These are phyloP conservation scores for Camponotus pennsylvanicus DNA, from an alignment of 1,140 invertebrate species.

Conservation along the genomic window DNA sequence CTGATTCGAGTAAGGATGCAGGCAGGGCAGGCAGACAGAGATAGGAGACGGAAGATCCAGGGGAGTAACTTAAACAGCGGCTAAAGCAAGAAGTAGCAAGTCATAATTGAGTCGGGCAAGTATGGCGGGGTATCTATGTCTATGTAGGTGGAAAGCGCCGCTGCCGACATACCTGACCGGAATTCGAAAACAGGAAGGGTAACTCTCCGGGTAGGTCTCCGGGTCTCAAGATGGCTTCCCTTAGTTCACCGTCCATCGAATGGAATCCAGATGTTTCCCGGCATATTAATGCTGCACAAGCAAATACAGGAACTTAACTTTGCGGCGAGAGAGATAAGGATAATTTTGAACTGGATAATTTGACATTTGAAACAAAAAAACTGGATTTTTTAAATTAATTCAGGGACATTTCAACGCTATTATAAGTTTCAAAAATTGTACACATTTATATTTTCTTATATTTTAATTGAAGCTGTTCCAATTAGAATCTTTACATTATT, in stretches of 20 bases:
- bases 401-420: neutral
- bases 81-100: constrained; percentile 78
- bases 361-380: too few species aligned
- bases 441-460: neutral
- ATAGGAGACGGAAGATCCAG: constrained; percentile 25
- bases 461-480: neutral
- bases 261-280: constrained; percentile 67
- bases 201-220: constrained; percentile 59
- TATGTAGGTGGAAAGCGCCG: constrained; percentile 48
- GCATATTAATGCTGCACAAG: constrained; percentile 66
- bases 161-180: constrained; percentile 73
- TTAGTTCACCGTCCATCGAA: constrained; percentile 62
- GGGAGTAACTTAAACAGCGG: constrained; percentile 79
- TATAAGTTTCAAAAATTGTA: neutral
- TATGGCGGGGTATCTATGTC: constrained; percentile 64
- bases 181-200: constrained; percentile 77
- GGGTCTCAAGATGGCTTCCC: constrained; percentile 61
- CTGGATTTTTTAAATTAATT: too few species aligned
- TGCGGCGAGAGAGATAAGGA: neutral
- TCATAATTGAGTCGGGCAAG: constrained; percentile 81
- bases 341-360: too few species aligned
- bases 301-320: constrained; percentile 10
- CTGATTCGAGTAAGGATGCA: constrained; percentile 51
- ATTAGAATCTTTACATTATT: too few species aligned
- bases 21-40: neutral